phyloP scores from a whole-genome alignment of 1,140 invertebrate genomes.

The Sminthurinus signatus region DNA sequence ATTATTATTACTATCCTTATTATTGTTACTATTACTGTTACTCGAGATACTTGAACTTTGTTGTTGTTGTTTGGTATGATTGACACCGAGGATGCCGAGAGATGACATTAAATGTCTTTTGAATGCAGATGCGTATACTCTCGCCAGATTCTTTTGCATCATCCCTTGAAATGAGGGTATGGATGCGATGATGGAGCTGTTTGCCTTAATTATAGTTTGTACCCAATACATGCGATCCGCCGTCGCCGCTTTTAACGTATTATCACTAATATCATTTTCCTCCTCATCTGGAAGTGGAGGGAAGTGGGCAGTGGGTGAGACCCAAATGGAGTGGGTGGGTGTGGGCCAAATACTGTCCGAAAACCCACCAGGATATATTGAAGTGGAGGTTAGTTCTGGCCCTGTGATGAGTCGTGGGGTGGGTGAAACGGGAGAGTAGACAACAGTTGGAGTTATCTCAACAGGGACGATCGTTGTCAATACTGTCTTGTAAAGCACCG shows the following conservation, averaged over 20 bases:
- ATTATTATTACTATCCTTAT: constrained; percentile 6
- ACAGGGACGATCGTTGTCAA: constrained; percentile 34
- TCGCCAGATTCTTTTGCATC: constrained; percentile 35
- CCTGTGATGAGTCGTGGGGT: neutral
- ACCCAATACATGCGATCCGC: constrained; percentile 26
- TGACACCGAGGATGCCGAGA: constrained; percentile 26
- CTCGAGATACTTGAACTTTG: too few species aligned
- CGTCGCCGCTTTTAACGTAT: neutral
- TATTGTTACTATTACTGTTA: neutral
- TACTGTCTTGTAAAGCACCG: constrained; percentile 34
- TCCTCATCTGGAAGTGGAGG: neutral
- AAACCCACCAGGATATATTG: neutral
- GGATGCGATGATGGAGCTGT: constrained; percentile 5
- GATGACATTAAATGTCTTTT: constrained; percentile 32
- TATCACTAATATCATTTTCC: neutral
- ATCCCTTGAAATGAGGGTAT: constrained; percentile 9
- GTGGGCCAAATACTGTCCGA: neutral
- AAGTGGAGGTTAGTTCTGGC: neutral
- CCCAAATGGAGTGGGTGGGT: neutral
- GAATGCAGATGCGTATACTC: constrained; percentile 38
- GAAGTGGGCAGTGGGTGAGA: neutral
- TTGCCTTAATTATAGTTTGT: constrained; percentile 36
- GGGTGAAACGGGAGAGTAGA: constrained; percentile 3
- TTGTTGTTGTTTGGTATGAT: constrained; percentile 17
- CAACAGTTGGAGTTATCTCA: constrained; percentile 35